phyloP scores from a whole-genome alignment of 2,888 invertebrate species.

The Scaeva pyrastri region DNA sequence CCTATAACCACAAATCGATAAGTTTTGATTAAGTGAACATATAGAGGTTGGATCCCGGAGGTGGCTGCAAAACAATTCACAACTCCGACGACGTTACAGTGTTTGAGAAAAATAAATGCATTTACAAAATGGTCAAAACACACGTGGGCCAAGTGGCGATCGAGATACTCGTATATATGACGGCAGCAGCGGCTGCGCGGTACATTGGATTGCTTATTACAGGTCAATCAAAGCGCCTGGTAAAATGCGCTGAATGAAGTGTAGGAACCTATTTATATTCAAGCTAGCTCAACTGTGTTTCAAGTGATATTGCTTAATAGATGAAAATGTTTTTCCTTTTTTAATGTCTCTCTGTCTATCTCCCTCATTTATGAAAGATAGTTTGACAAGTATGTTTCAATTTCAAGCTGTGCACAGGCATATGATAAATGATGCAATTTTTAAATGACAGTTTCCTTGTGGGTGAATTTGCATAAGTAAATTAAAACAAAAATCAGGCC shows the following conservation, averaged over 20 bases:
- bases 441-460: conserved; percentile 15
- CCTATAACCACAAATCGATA: conserved; percentile 23
- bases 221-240: conserved; percentile 23
- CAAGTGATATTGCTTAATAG: conserved; percentile 20
- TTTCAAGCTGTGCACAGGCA: conserved; percentile 5
- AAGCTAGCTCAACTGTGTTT: conserved; percentile 10
- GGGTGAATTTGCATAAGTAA: conserved; percentile 26
- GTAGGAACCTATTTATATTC: background rate
- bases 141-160: background rate
- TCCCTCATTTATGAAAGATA: conserved; percentile 12
- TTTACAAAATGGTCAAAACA: conserved; percentile 15
- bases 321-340: conserved; percentile 8
- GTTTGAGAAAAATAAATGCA: conserved; percentile 12
- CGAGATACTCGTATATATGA: too few species aligned
- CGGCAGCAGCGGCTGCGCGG: too few species aligned
- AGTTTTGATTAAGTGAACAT: conserved; percentile 42
- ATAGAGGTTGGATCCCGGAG: conserved; percentile 1
- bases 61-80: conserved; percentile 30
- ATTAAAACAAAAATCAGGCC: background rate
- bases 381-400: conserved; percentile 37
- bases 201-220: conserved; percentile 3
- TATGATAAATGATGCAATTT: conserved; percentile 17
- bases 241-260: conserved; percentile 12
- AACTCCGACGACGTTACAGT: conserved; percentile 16
- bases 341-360: background rate